Conservation (phyloP, 1,140 invertebrate species). For the Goniozus legneri region DNA sequence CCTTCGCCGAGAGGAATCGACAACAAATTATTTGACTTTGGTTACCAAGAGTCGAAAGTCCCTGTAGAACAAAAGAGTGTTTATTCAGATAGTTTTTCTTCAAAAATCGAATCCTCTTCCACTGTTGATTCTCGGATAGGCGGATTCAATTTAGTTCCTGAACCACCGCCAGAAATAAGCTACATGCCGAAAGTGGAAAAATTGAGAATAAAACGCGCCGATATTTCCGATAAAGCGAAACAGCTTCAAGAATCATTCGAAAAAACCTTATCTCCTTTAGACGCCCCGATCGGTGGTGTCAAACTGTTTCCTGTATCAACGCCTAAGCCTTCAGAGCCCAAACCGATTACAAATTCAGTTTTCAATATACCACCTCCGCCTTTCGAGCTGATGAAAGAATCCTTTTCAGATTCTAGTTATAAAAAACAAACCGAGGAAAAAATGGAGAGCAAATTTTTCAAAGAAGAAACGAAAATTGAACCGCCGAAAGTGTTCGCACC, state of each 20-base stretch:
- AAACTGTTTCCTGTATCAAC: constrained; percentile 57
- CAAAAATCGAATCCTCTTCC: neutral
- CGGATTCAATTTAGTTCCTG: constrained; percentile 63
- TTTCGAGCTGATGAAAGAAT: constrained; percentile 33
- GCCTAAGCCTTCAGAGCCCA: constrained; percentile 24
- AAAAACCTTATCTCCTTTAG: constrained; percentile 55
- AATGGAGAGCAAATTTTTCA: constrained; percentile 2
- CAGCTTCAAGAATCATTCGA: constrained; percentile 62
- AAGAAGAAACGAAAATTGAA: constrained; percentile 10
- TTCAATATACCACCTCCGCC: constrained; percentile 34
- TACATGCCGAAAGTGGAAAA: constrained; percentile 59
- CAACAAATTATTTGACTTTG: constrained; percentile 48
- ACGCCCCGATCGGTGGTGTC: constrained; percentile 63
- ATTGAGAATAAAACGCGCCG: constrained; percentile 52
- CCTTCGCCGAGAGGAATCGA: constrained; percentile 38
- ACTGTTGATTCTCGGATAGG: constrained; percentile 37
- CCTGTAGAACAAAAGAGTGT: constrained; percentile 30
- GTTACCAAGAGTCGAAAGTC: constrained; percentile 39
- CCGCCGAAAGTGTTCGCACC: constrained; percentile 6
- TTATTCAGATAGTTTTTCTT: neutral
- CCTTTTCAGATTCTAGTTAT: neutral
- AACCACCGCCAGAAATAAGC: constrained; percentile 70
- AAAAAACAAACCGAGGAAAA: neutral
- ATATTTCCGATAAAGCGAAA: constrained; percentile 62
- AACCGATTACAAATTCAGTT: neutral